These are phyloP conservation scores for Centrocercus urophasianus DNA, from an alignment of 2,113 vertebrate species.

Conservation along the genomic window DNA sequence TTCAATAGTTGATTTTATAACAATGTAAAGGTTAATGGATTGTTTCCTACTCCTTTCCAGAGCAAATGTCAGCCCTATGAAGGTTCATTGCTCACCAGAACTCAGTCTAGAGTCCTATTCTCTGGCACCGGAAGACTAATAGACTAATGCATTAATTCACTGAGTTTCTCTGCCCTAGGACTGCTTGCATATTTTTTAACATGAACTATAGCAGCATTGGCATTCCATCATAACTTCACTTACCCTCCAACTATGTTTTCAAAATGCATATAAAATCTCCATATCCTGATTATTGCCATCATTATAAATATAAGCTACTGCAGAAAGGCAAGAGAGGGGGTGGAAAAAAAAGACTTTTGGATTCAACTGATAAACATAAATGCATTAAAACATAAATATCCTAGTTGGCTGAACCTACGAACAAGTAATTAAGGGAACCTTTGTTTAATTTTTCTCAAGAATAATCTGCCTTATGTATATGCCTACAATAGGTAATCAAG, in stretches of 20 bases:
- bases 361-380: slow-evolving; percentile 60
- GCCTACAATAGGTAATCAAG: slow-evolving; percentile 64
- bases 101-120: slow-evolving; percentile 3
- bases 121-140: slow-evolving; percentile 32
- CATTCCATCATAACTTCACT: slow-evolving; percentile 69
- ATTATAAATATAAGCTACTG: slow-evolving; percentile 29
- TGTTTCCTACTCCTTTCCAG: slow-evolving; percentile 15
- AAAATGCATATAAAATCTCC: slow-evolving; percentile 29
- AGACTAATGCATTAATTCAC: slow-evolving; percentile 45
- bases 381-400: slow-evolving; percentile 70
- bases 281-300: slow-evolving; percentile 49
- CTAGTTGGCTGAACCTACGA: slow-evolving; percentile 62
- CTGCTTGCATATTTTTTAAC: slow-evolving; percentile 32
- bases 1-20: slow-evolving; percentile 40
- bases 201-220: slow-evolving; percentile 31
- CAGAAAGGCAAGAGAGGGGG: not conserved
- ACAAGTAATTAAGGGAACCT: slow-evolving; percentile 77
- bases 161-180: slow-evolving; percentile 5
- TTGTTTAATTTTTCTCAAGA: slow-evolving; percentile 80
- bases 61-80: slow-evolving; percentile 48
- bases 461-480: slow-evolving; percentile 76
- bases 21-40: slow-evolving; percentile 27
- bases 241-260: slow-evolving; percentile 43
- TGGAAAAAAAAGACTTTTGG: not conserved
- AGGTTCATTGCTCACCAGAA: slow-evolving; percentile 44